phyloP scores from a whole-genome alignment of 2,797 vertebrate species.

The Hippopotamyrus pictus region DNA sequence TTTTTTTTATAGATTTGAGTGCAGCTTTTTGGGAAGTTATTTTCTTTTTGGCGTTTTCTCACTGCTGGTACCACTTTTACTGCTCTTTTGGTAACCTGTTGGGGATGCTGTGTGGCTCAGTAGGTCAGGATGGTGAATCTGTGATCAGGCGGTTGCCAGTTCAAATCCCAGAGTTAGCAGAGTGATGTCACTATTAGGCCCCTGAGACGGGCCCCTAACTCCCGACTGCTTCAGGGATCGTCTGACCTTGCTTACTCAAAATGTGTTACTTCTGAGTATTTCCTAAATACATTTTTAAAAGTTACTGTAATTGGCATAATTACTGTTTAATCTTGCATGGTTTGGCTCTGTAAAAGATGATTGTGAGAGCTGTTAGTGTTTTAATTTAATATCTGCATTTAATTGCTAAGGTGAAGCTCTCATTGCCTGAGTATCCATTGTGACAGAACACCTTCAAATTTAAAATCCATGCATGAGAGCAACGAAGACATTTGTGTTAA shows the following conservation, averaged over 20 bases:
- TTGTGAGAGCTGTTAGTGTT: neutral
- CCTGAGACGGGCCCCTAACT: neutral
- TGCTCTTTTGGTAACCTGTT: neutral
- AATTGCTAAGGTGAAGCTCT: neutral
- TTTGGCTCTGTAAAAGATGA: neutral
- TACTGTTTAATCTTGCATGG: neutral
- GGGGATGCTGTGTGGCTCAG: neutral
- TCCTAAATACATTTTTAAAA: neutral
- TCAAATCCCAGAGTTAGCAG: neutral
- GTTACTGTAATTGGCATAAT: neutral
- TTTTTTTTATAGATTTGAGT: neutral
- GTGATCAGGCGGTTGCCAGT: neutral
- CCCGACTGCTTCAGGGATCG: neutral
- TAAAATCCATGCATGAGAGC: neutral
- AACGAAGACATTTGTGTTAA: neutral
- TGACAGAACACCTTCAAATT: neutral
- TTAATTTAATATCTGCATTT: neutral
- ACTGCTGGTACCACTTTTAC: conserved; percentile 22
- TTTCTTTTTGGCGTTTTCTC: conserved; percentile 18
- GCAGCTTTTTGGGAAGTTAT: neutral
- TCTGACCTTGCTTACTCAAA: neutral
- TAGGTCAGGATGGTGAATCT: neutral
- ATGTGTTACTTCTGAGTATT: neutral
- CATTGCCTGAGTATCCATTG: neutral
- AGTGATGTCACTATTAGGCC: neutral